Base-by-base conservation (phyloP, 2,888 invertebrate genomes). In the Furcula furcula region DNA sequence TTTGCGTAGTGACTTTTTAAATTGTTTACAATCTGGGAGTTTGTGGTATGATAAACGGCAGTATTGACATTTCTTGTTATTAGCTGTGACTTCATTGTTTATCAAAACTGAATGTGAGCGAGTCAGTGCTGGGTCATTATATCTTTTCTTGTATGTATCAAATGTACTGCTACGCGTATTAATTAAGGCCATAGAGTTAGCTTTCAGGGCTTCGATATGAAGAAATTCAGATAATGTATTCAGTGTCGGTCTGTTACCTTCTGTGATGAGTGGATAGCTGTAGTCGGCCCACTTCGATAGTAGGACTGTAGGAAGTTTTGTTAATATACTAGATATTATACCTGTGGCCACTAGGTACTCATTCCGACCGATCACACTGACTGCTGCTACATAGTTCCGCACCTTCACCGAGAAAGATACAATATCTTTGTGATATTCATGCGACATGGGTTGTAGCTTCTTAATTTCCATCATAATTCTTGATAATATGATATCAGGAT, bases 231-330 rank as follows among this genome's bases (percentile, higher is more conserved):
- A 16, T 7, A 32, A 9, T 13, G n/a, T 23, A 5, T 11, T 4
- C 4, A 25, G 19, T 19, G 7, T 32, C n/a, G 31, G 31, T 13
- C 7, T 21, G 7, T 23, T 12, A 1, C 4, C 9, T 3, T 18
- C n/a, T 4, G 5, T 25, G 25, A 18, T n/a, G 2, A 31, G 16
- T 3, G 29, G 21, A 7, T 34, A 28, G 14, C 32, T 48, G 25
- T 58, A 60, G 16, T 63, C 59, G 2, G 55, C 9, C 53, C 55
- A 55, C 34, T 53, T 56, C 1, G 52, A 31, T 2, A 55, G 6
- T 2, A 54, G 21, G 1, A 45, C 34, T 1, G 46, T 37, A 4
- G 51, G 50, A 3, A 53, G 16, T 19, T 53, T 55, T 2, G 48
- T 34, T 7, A 55, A 16, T 5, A 55, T 42, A n/a, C 25, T 25